phyloP scores from a whole-genome alignment of 2,113 vertebrate species.

The Pagrus major region DNA sequence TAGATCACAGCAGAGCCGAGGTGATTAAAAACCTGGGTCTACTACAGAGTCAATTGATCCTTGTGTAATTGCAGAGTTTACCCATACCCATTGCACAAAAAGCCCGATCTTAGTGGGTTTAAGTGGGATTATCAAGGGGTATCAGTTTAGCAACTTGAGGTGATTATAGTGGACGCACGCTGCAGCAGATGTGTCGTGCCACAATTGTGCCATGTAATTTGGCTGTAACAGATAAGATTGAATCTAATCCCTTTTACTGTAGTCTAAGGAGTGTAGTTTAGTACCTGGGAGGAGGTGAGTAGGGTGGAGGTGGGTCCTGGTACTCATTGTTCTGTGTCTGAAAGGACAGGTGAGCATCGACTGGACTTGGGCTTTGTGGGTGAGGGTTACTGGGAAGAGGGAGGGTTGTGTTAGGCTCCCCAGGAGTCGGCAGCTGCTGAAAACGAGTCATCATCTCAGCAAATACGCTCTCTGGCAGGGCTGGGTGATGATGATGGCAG shows the following conservation, averaged over 20 bases:
- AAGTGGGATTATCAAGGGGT: too few species aligned
- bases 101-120: too few species aligned
- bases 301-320: slow-evolving; percentile 42
- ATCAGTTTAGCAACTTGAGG: too few species aligned
- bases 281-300: slow-evolving; percentile 58
- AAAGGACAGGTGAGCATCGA: neutral
- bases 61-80: too few species aligned
- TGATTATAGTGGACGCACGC: too few species aligned
- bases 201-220: too few species aligned
- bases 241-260: neutral
- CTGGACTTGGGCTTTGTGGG: neutral
- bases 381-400: neutral
- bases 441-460: slow-evolving; percentile 76
- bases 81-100: too few species aligned
- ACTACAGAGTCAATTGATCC: too few species aligned
- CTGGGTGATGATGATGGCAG: neutral
- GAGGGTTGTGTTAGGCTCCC: neutral
- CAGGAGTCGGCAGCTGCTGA: neutral
- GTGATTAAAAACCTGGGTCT: too few species aligned
- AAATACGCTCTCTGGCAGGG: slow-evolving; percentile 52
- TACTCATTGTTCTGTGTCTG: neutral
- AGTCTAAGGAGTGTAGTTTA: neutral
- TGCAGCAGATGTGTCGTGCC: too few species aligned
- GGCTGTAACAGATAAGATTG: neutral
- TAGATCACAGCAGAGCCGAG: too few species aligned